These are phyloP conservation scores for Vimba vimba DNA, from an alignment of 2,113 vertebrate species.

Conservation along the genomic window DNA sequence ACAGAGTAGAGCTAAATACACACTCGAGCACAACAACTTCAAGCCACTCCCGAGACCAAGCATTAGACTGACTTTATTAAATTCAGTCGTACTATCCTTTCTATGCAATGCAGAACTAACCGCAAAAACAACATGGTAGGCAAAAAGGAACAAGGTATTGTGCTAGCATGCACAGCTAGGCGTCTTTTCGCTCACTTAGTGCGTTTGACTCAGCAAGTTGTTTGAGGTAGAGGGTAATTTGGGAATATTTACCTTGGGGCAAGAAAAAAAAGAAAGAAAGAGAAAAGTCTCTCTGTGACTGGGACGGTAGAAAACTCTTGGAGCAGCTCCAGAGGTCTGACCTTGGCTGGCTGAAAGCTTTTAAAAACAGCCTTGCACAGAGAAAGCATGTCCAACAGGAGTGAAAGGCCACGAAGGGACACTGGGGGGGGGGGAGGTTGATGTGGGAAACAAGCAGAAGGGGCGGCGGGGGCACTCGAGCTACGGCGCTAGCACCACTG, in stretches of 20 bases:
- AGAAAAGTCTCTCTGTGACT: constrained; percentile 48
- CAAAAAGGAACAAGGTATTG: constrained; percentile 35
- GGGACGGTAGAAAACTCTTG: constrained; percentile 34
- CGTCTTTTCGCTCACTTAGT: constrained; percentile 34
- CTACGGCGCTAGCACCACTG: not conserved
- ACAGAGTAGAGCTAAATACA: constrained; percentile 43
- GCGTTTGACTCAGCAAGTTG: constrained; percentile 46
- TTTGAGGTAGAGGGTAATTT: constrained; percentile 48
- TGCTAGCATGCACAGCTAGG: constrained; percentile 31
- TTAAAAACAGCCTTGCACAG: constrained; percentile 37
- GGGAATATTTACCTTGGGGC: constrained; percentile 50
- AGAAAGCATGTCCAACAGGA: constrained; percentile 40
- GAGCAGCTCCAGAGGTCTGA: constrained; percentile 44
- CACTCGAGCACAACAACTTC: constrained; percentile 45
- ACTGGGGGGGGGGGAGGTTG: not conserved
- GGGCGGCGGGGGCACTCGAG: constrained; percentile 1
- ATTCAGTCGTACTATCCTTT: constrained; percentile 38
- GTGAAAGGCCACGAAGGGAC: constrained; percentile 32
- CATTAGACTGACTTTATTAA: constrained; percentile 50
- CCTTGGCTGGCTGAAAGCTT: constrained; percentile 44
- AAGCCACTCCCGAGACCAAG: constrained; percentile 41
- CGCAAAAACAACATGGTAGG: constrained; percentile 43
- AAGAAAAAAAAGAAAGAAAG: not conserved
- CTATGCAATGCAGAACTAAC: constrained; percentile 23
- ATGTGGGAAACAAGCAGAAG: constrained; percentile 17